Base-by-base conservation (phyloP, 2,797 vertebrate genomes). In the Oophaga sylvatica region DNA sequence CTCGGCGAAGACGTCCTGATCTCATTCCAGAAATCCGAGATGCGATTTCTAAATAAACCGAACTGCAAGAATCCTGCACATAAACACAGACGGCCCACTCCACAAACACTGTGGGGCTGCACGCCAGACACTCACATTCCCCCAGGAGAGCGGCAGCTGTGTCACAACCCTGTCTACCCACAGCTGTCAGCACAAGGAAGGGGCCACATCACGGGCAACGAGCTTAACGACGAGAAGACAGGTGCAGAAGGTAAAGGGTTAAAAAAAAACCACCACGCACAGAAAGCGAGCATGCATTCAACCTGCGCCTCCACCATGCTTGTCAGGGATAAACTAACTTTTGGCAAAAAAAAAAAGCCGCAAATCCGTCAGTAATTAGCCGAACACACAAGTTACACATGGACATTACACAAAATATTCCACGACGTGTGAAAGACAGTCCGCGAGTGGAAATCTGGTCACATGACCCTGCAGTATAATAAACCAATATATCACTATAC, bases 151-250 rank as follows among this genome's bases (percentile, higher is more conserved):
- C 62, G 57, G n/a, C 35, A 59, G 71, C 20, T 15, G 57, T 19
- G 83, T 26, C 68, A 4, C 56, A 60, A 20, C 26, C 67, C 70
- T n/a, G 82, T 60, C 31, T 56, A 6, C 82, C 56, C 82, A 45
- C 82, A 84, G 81, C 82, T 84, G 83, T 84, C 83, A 84, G 71
- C 41, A 26, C 57, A 31, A 16, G 17, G 29, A 35, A 71, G 68
- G 53, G 75, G 75, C 59, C 15, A 62, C 41, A 76, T 48, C 48
- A 48, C 41, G n/a, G 35, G 10, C 16, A 22, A 35, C 81, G 70
- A 56, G 41, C 35, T 35, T 26, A 84, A 16, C 29, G 41, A 45
- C 5, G 15, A 45, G 53, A 62, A 9, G 56, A 67, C 82, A 84
- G 31, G 68, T 35, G 68, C 35, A 22, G 31, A 12, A 26, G 56